Evolutionary conservation across 2,888 invertebrate species (phyloP), one percentile per base, ranked within the genome.

Genomic region (Leucoptera coffeella): DNA sequence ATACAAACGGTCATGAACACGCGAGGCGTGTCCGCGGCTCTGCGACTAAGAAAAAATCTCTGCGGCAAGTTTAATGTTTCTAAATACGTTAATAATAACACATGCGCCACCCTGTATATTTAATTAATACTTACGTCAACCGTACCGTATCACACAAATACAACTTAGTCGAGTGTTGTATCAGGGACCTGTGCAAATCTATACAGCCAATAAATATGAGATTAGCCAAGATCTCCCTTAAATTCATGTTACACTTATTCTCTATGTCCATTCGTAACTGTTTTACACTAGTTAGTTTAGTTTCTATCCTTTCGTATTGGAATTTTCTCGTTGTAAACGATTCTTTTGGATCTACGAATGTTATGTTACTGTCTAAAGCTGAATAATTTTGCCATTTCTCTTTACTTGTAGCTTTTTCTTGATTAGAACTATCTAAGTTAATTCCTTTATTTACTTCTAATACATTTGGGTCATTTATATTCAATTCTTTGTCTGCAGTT

Each of bases 151-250:
- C 82, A 45, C 89, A 85, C 32, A 94, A 62, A 43, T 86, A 94
- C 12, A 97, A 62, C 45, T 83, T 84, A 0, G 91, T 89, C 29
- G 85, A 84, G 54, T 90, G 85, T 46, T 99, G 97, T 39, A 96
- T 77, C 2, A 96, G 50, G 0, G 86, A 78, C 36, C 76, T 80
- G 15, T 76, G 72, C 25, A 78, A 71, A 46, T 85, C 82, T 9
- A 93, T 80, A 37, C 85, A 83, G 2, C 96, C 96, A 28, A 97
- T 91, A 55, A 91, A 96, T 14, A 84, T 88, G 38, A 91, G 79
- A 47, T 89, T 85, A 3, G 85, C 80, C 32, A 96, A 61, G 24
- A 90, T 77, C 37, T 85, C 82, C 26, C 82, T 76, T 20, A 88
- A 45, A 32, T 78, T 74, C 21, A 65, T 56, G 40, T 83, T 82